Percentiles rank a stretch among this genome's conserved stretches.
phyloP scores from a whole-genome alignment of 2,797 vertebrate genomes.

The Pelobates cultripes region DNA sequence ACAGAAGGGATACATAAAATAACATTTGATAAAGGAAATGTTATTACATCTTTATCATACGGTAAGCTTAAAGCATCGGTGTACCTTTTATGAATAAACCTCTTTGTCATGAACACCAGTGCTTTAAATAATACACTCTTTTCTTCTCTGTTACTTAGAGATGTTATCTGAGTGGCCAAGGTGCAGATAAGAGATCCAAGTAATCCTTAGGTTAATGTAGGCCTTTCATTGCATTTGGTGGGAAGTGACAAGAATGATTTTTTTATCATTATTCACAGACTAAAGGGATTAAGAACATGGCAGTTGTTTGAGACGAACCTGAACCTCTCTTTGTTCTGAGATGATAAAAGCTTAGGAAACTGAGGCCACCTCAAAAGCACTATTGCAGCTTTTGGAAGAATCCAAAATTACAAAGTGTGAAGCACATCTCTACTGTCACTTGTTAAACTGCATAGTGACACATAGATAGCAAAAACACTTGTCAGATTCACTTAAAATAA shows the following conservation, averaged over 20 bases:
- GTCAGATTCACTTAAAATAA: too few relatives aligned
- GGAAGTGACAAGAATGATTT: conserved; percentile 63
- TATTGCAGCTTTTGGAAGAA: background rate
- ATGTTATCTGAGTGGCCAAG: conserved; percentile 45
- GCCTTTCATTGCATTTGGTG: conserved; percentile 60
- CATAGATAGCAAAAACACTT: too few relatives aligned
- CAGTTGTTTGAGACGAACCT: conserved; percentile 55
- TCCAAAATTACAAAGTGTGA: conserved; percentile 10
- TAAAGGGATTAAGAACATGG: conserved; percentile 58
- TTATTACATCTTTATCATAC: background rate
- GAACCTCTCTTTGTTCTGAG: conserved; percentile 16
- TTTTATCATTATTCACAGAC: conserved; percentile 61
- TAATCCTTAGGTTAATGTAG: conserved; percentile 62
- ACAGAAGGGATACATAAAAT: background rate
- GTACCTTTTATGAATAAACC: conserved; percentile 37
- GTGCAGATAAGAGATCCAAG: conserved; percentile 53
- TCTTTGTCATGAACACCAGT: conserved; percentile 18
- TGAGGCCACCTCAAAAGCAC: background rate
- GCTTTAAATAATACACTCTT: background rate
- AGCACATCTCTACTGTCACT: background rate
- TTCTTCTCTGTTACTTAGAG: conserved; percentile 42
- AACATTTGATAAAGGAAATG: background rate
- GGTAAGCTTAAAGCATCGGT: background rate
- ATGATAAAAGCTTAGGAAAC: conserved; percentile 14
- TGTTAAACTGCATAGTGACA: too few relatives aligned